These are phyloP conservation scores for Cirrhinus molitorella DNA, from an alignment of 2,797 vertebrate genomes.

Conservation along the genomic window DNA sequence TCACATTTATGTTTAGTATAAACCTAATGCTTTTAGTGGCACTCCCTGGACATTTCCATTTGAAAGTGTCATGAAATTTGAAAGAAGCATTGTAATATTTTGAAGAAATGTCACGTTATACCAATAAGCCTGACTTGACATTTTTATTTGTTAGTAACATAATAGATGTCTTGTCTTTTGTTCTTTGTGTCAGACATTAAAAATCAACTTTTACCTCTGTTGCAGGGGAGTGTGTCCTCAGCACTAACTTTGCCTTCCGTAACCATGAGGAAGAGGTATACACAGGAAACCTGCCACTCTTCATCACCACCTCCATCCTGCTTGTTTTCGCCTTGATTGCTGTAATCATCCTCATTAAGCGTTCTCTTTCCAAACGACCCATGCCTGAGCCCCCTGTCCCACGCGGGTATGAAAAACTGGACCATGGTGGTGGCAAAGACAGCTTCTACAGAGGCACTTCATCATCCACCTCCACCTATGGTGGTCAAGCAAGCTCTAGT, in stretches of 20 bases:
- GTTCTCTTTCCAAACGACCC: slow-evolving; percentile 75
- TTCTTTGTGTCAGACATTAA: background rate
- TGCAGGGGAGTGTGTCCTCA: slow-evolving; percentile 88
- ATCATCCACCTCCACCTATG: slow-evolving; percentile 65
- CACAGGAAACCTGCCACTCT: slow-evolving; percentile 78
- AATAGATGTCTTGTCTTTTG: background rate
- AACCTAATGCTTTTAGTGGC: background rate
- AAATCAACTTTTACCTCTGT: slow-evolving; percentile 20
- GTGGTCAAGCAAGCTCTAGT: slow-evolving; percentile 69
- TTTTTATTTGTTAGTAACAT: background rate
- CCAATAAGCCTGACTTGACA: too few relatives aligned
- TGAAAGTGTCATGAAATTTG: background rate
- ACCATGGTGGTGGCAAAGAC: slow-evolving; percentile 62
- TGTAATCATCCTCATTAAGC: slow-evolving; percentile 79
- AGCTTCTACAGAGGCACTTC: slow-evolving; percentile 67
- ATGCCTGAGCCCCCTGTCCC: slow-evolving; percentile 66
- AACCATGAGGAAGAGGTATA: slow-evolving; percentile 58
- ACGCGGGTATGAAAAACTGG: slow-evolving; percentile 87
- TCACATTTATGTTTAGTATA: background rate
- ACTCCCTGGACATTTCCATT: background rate
- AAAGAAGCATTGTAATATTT: background rate
- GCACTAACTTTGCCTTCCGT: slow-evolving; percentile 70
- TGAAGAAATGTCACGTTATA: background rate
- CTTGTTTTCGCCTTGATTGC: slow-evolving; percentile 80
- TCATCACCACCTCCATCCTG: slow-evolving; percentile 81